Evolutionary conservation across 2,113 vertebrate species (phyloP).

Genomic region (Ifrita kowaldi): DNA sequence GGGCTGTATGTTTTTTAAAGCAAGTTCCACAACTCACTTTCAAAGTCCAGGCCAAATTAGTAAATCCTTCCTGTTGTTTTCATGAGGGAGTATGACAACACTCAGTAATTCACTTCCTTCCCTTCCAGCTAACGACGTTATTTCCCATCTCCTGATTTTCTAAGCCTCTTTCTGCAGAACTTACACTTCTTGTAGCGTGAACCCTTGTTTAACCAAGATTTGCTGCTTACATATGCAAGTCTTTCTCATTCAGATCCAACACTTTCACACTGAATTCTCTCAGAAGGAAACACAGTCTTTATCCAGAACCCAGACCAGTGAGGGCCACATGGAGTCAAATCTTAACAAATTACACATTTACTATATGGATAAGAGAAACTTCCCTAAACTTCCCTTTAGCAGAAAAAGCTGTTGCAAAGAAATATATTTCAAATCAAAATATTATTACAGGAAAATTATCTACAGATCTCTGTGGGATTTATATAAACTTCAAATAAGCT

Average conservation of each 20-base stretch:
- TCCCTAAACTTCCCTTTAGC: background rate
- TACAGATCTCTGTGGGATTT: background rate
- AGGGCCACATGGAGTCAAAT: background rate
- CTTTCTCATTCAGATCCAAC: background rate
- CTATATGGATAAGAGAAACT: background rate
- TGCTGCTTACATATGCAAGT: background rate
- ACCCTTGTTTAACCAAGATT: background rate
- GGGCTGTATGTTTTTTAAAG: background rate
- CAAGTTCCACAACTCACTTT: background rate
- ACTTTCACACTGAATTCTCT: background rate
- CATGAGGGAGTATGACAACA: background rate
- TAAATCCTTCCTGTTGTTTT: background rate
- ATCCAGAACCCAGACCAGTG: accelerated
- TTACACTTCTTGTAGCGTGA: background rate
- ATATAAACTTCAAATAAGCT: background rate
- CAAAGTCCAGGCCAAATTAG: background rate
- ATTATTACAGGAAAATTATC: background rate
- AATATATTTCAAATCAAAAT: background rate
- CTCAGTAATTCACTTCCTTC: background rate
- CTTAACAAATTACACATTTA: background rate
- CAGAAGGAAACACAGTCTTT: background rate
- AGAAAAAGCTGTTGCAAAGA: background rate
- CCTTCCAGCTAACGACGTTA: accelerated
- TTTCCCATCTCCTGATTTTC: background rate
- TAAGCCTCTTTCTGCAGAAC: background rate